Conservation (phyloP, 2,113 vertebrate species). For the Anguilla japonica region DNA sequence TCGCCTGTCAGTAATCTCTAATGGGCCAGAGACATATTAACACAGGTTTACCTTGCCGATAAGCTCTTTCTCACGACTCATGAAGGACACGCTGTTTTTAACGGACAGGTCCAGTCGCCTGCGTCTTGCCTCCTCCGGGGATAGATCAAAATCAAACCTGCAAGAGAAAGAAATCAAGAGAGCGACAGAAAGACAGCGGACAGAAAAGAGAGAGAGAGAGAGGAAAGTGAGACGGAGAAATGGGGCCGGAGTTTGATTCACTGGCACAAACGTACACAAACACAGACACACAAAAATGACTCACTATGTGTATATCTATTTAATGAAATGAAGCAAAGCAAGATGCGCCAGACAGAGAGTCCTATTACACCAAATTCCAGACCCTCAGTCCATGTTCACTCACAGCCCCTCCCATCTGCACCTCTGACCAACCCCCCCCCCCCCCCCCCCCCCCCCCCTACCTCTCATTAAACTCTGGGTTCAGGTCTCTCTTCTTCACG, state of each 20-base stretch:
- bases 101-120: slow-evolving; percentile 76
- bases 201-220: background rate
- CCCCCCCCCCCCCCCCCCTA: slow-evolving; percentile 28
- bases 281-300: background rate
- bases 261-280: background rate
- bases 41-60: slow-evolving; percentile 79
- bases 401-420: background rate
- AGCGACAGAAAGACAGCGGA: background rate
- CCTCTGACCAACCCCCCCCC: background rate
- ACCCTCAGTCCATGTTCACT: too few relatives aligned
- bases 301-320: background rate
- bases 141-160: slow-evolving; percentile 86
- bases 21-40: background rate
- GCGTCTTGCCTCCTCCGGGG: slow-evolving; percentile 69
- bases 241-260: background rate
- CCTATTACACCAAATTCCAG: background rate
- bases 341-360: background rate
- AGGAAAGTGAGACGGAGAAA: background rate
- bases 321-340: background rate
- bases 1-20: slow-evolving; percentile 61
- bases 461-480: slow-evolving; percentile 86
- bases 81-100: slow-evolving; percentile 83
- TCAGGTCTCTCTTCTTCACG: slow-evolving; percentile 79
- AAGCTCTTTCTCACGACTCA: slow-evolving; percentile 77
- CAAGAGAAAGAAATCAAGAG: background rate